phyloP scores from a whole-genome alignment of 1,140 invertebrate genomes.

The Drosophila ambigua region DNA sequence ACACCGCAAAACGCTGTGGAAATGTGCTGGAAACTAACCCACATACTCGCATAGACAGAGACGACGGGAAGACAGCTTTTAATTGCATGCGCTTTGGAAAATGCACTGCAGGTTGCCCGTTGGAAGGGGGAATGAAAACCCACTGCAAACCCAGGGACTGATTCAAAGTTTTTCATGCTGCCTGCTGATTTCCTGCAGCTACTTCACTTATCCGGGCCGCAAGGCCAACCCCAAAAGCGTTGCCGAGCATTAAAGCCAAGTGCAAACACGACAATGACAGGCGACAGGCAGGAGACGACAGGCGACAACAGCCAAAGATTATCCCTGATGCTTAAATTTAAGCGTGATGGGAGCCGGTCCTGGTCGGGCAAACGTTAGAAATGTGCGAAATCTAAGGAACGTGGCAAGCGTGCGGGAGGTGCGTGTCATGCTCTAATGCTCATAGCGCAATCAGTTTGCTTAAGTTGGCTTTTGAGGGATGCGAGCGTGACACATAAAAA shows the following conservation, averaged over 20 bases:
- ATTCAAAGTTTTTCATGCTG: constrained; percentile 34
- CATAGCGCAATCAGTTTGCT: constrained; percentile 57
- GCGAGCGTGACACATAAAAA: constrained; percentile 35
- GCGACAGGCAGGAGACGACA: constrained; percentile 38
- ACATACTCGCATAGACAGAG: constrained; percentile 13
- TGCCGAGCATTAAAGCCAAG: constrained; percentile 56
- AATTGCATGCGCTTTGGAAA: constrained; percentile 49
- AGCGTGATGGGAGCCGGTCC: background rate
- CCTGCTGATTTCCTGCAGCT: constrained; percentile 18
- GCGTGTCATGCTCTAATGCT: constrained; percentile 52
- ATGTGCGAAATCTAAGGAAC: constrained; percentile 4
- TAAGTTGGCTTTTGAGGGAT: constrained; percentile 34
- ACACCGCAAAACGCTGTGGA: constrained; percentile 43
- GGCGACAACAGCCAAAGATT: constrained; percentile 60
- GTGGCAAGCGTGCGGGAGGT: constrained; percentile 33
- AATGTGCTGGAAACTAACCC: constrained; percentile 32
- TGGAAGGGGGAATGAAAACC: background rate
- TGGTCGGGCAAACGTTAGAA: background rate
- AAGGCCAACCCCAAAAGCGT: constrained; percentile 22
- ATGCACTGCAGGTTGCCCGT: constrained; percentile 25
- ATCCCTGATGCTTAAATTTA: constrained; percentile 56
- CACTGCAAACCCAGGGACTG: constrained; percentile 18
- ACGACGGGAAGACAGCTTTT: constrained; percentile 37
- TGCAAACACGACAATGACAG: constrained; percentile 61
- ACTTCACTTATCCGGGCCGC: constrained; percentile 18